Base-by-base conservation (phyloP, 1,140 invertebrate species). In the Lepidostoma basale region DNA sequence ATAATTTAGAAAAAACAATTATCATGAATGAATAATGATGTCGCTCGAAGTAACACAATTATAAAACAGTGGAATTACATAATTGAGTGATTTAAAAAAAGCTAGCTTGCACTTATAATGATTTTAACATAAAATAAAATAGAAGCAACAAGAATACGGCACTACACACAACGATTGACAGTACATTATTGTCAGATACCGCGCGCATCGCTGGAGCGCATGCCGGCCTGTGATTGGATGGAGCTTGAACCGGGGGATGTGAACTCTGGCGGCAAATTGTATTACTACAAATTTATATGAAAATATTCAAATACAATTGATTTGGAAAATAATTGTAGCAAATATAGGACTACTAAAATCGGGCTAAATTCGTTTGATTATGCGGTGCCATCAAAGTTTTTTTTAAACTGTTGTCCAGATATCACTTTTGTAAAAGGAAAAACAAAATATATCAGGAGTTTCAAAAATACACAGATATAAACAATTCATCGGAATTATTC, bases 121-220 rank as follows among this genome's bases (percentile, higher is more conserved):
- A 56, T 56, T 6, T 16, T 14, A 56, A 36, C 5, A 36, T 20
- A 54, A 36, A 33, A 33, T 33, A 56, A 16, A 56, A 16, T 18
- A 33, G 9, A 14, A 47, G 23, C 14, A 14, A 20, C 10, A 28
- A 49, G 3, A 9, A 20, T 18, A 5, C 52, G 16, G 36, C n/a
- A 20, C 52, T 8, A 16, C 10, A 8, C 1, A 22, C 28, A 2
- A 9, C 52, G 52, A 56, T 56, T 56, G 52, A 56, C 30, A 56
- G 52, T 16, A 49, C 3, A 3, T 14, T 5, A 54, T 33, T 56
- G 52, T 56, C 52, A 39, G 52, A 56, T 20, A 8, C 36, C 26
- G 52, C 52, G 52, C 52, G 52, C 52, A 56, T 8, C 52, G 16
- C 4, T 20, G 16, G 28, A n/a, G 52, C 52, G 52, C 52, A 56